phyloP scores from a whole-genome alignment of 2,797 vertebrate species.

The Phoeniculus purpureus region DNA sequence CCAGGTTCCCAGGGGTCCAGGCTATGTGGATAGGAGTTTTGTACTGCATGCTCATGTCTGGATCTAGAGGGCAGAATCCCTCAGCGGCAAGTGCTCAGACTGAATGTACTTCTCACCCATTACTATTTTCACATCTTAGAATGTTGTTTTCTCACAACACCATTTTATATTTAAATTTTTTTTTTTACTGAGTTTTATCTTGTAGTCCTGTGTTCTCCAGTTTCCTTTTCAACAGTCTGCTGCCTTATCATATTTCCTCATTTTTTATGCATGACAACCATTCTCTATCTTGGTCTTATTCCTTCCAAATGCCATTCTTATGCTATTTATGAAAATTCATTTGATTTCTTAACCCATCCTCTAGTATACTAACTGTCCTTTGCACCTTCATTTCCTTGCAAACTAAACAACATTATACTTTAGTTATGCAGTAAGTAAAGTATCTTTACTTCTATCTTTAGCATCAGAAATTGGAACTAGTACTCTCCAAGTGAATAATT shows the following conservation, averaged over 20 bases:
- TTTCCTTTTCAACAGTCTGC: not conserved
- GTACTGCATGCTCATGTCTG: fast-evolving
- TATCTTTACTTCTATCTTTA: not conserved
- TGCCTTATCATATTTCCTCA: not conserved
- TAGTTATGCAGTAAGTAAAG: not conserved
- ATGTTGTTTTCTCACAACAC: not conserved
- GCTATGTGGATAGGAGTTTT: not conserved
- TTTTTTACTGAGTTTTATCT: not conserved
- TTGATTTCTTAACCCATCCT: not conserved
- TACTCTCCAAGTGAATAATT: not conserved
- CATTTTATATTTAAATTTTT: not conserved
- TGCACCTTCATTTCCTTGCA: not conserved
- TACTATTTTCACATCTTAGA: not conserved
- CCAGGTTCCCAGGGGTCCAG: not conserved
- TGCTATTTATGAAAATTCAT: not conserved
- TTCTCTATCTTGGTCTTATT: not conserved
- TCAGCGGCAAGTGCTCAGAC: not conserved
- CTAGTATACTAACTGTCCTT: not conserved
- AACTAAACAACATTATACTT: not conserved
- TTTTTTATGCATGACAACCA: not conserved
- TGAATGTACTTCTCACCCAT: not conserved
- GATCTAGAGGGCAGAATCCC: not conserved
- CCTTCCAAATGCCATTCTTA: not conserved
- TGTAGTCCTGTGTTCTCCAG: not conserved
- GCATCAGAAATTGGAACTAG: not conserved